Evolutionary conservation across 2,113 vertebrate species (phyloP).

Genomic region (Papio anubis): DNA sequence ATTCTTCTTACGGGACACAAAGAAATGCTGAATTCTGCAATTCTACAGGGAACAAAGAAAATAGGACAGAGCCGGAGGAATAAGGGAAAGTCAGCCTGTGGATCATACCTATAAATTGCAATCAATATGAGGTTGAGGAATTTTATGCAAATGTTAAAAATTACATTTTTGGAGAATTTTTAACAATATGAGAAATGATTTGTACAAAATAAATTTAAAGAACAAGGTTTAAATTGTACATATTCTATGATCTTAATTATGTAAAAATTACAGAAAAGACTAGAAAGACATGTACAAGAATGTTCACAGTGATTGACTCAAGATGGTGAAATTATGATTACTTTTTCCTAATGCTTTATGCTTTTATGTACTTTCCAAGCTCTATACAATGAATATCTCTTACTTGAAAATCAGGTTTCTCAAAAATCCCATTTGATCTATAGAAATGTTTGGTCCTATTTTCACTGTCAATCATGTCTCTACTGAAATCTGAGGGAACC

Average conservation of each 20-base stretch:
- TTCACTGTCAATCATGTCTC: not conserved
- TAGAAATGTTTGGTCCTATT: not conserved
- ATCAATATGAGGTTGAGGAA: not conserved
- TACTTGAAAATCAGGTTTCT: not conserved
- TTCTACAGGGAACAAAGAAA: not conserved
- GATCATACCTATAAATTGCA: not conserved
- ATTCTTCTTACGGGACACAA: not conserved
- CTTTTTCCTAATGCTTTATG: constrained; percentile 12
- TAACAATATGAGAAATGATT: constrained; percentile 12
- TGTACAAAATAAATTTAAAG: constrained; percentile 29
- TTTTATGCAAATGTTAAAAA: not conserved
- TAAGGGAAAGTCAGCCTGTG: not conserved
- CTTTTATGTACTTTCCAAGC: not conserved
- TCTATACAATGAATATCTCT: not conserved
- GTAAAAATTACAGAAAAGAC: constrained; percentile 11
- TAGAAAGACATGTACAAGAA: constrained; percentile 11
- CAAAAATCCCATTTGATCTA: not conserved
- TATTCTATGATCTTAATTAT: not conserved
- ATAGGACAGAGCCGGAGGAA: not conserved
- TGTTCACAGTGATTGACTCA: not conserved
- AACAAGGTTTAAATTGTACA: not conserved
- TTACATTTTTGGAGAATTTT: not conserved
- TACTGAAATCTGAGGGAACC: not conserved
- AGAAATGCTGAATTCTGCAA: not conserved
- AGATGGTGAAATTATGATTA: not conserved